Conservation (phyloP, 2,888 invertebrate genomes). For the Mythimna pallens region DNA sequence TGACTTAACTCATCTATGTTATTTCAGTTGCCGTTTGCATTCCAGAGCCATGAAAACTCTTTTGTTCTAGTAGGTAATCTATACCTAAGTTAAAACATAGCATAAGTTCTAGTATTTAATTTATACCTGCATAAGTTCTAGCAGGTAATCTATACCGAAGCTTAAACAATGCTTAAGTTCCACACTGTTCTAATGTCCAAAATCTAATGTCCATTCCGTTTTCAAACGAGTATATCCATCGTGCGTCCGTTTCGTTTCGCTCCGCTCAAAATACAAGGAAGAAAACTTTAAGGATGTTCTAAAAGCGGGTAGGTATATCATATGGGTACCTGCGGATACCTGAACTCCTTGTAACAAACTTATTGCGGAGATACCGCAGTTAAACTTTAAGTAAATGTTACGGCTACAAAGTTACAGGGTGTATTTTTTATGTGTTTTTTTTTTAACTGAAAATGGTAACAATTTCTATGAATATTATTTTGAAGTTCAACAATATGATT, state of each 20-base stretch:
- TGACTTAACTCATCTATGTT: too few relatives aligned
- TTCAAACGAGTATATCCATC: not conserved
- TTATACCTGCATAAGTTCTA: too few relatives aligned
- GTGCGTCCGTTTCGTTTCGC: not conserved
- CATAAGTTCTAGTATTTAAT: too few relatives aligned
- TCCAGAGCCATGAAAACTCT: too few relatives aligned
- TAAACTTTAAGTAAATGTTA: conserved; percentile 21
- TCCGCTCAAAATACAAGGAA: conserved; percentile 14
- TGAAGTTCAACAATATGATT: conserved; percentile 24
- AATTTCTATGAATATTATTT: conserved; percentile 25
- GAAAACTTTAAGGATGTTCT: conserved; percentile 17
- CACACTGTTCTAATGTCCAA: too few relatives aligned
- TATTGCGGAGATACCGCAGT: conserved; percentile 35
- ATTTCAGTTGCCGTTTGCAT: too few relatives aligned
- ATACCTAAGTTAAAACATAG: too few relatives aligned
- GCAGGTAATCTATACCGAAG: too few relatives aligned
- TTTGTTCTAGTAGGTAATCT: too few relatives aligned
- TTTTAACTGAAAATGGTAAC: conserved; percentile 5
- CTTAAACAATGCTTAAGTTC: too few relatives aligned
- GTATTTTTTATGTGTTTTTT: conserved; percentile 44
- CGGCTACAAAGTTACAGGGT: conserved; percentile 9
- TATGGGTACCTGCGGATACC: conserved; percentile 27
- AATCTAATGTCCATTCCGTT: not conserved
- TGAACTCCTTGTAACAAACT: conserved; percentile 40
- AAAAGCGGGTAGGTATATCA: conserved; percentile 10